phyloP scores from a whole-genome alignment of 1,140 invertebrate genomes.

The Hyles vespertilio region DNA sequence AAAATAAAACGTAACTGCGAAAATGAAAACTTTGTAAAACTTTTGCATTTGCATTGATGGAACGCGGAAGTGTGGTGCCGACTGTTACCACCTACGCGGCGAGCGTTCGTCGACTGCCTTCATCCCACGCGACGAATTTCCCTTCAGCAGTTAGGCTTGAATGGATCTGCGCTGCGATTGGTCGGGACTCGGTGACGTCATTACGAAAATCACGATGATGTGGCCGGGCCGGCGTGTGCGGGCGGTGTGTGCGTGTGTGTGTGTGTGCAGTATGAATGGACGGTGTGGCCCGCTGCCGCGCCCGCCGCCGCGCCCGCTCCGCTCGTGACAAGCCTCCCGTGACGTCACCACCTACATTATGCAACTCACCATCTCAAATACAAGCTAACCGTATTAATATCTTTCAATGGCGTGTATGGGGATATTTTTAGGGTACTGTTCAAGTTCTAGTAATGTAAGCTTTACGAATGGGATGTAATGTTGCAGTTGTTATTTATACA shows the following conservation, averaged over 20 bases:
- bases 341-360: conserved; percentile 66
- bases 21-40: no score
- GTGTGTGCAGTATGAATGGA: conserved; percentile 15
- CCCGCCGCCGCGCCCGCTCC: conserved; percentile 52
- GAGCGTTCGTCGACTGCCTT: conserved; percentile 54
- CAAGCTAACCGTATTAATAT: conserved; percentile 48
- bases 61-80: conserved; percentile 2
- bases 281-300: conserved; percentile 6
- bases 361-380: conserved; percentile 52
- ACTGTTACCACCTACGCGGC: conserved; percentile 28
- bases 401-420: conserved; percentile 28
- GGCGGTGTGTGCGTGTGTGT: conserved; percentile 28
- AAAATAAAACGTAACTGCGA: no score
- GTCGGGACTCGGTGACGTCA: conserved; percentile 62
- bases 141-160: conserved; percentile 72
- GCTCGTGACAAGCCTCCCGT: conserved; percentile 46
- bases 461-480: not conserved
- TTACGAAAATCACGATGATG: conserved; percentile 57
- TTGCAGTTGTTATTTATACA: not conserved
- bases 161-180: conserved; percentile 65
- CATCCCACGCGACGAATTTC: conserved; percentile 59
- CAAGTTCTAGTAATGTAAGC: not conserved
- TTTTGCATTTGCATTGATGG: no score
- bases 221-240: conserved; percentile 35
- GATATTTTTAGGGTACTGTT: conserved; percentile 7